Base-by-base conservation (phyloP, 2,797 vertebrate species). In the Gastrophryne carolinensis region DNA sequence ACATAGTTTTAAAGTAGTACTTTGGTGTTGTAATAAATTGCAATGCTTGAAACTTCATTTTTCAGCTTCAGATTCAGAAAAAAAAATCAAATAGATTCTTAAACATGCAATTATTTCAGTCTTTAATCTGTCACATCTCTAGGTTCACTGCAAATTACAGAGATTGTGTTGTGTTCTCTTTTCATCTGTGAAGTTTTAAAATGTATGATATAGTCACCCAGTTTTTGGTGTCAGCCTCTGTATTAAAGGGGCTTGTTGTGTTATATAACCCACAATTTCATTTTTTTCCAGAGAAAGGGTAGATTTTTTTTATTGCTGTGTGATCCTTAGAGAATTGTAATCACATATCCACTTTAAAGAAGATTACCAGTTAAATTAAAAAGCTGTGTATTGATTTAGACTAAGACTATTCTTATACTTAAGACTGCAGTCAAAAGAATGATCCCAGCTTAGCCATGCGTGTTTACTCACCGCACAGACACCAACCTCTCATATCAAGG, bases 91-190 rank as follows among this genome's bases (percentile, higher is more conserved):
- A 10, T 29, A 8, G 3, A 5, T 32, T 7, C 62, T 32, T 30
- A 64, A 26, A 67, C 24, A 10, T 53, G 7, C 29, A 23, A 24
- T 67, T 52, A 67, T 67, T 67, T 26, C 13, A 37, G 23, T 67
- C 24, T 21, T 37, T 21, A 17, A 67, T 67, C 39, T 53, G 32
- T 11, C 11, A 10, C 23, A 15, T 37, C 53, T 23, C 26, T 52
- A 13, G 5, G 17, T 52, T 26, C 47, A 35, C 5, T 37, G 29
- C 34, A 66, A 66, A 66, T 13, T 29, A 52, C 10, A 66, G 11
- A 34, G 30, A 52, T 52, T 26, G 4, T 21, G 34, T 67, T 56
- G 53, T 49, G 41, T 49, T 64, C 32, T 26, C 41, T 64, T 49
- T 64, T 49, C 26, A 2, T n/a, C 27, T 29, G 39, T 44, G 27